phyloP scores from a whole-genome alignment of 1,140 invertebrate species.

The Odontomachus brunneus region DNA sequence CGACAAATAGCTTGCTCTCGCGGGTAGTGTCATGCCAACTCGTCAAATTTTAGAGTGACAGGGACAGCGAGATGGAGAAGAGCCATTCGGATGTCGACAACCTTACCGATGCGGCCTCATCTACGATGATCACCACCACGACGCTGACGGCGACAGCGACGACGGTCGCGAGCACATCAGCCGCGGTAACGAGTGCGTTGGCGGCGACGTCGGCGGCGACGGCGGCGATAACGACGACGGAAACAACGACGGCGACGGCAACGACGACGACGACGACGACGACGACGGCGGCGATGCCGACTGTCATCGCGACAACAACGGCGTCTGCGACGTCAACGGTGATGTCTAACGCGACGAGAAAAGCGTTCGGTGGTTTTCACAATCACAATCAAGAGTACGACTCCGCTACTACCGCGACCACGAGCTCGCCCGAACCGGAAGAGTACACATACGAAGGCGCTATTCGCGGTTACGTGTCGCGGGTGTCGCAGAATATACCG shows the following conservation, averaged over 20 bases:
- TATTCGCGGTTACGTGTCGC: slow-evolving; percentile 93
- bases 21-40: background rate
- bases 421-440: slow-evolving; percentile 88
- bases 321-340: slow-evolving; percentile 35
- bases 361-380: slow-evolving; percentile 72
- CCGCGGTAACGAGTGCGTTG: background rate
- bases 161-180: slow-evolving; percentile 71
- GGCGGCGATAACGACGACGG: slow-evolving; percentile 5
- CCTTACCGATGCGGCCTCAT: slow-evolving; percentile 72
- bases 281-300: slow-evolving; percentile 53
- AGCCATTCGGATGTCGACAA: slow-evolving; percentile 88
- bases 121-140: slow-evolving; percentile 1
- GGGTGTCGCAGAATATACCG: slow-evolving; percentile 87
- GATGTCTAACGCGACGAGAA: slow-evolving; percentile 67
- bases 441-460: slow-evolving; percentile 95
- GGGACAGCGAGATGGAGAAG: slow-evolving; percentile 88
- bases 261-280: slow-evolving; percentile 54
- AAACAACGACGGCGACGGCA: background rate
- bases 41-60: slow-evolving; percentile 87
- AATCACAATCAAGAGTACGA: slow-evolving; percentile 85
- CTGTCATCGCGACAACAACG: slow-evolving; percentile 8
- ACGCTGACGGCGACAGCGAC: slow-evolving; percentile 51
- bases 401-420: slow-evolving; percentile 87
- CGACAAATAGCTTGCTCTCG: background rate
- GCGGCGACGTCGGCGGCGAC: slow-evolving; percentile 51